These are phyloP conservation scores for Perca flavescens DNA, from an alignment of 2,113 vertebrate species.

Conservation along the genomic window DNA sequence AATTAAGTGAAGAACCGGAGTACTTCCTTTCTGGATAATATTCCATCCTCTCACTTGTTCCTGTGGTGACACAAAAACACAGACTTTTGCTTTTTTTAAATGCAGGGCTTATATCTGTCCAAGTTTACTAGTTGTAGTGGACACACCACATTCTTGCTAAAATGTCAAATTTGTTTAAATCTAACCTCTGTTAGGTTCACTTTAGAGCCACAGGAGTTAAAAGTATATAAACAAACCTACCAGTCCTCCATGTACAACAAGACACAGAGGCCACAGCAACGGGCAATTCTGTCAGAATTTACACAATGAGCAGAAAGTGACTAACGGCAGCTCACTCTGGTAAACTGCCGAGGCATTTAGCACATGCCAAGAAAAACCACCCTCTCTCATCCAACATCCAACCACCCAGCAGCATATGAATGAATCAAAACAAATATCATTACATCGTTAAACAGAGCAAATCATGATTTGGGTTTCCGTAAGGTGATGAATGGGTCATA, in stretches of 20 bases:
- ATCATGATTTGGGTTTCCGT: constrained; percentile 31
- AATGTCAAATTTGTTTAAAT: too few species aligned
- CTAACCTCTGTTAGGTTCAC: too few species aligned
- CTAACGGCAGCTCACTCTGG: constrained; percentile 36
- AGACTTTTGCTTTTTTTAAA: too few species aligned
- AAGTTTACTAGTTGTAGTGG: too few species aligned
- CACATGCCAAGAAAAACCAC: constrained; percentile 48
- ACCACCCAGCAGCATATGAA: constrained; percentile 31
- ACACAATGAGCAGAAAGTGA: constrained; percentile 46
- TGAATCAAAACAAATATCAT: constrained; percentile 49
- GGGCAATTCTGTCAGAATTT: constrained; percentile 58
- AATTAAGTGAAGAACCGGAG: too few species aligned
- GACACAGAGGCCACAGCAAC: constrained; percentile 24
- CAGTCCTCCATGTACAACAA: constrained; percentile 4
- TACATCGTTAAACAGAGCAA: constrained; percentile 9
- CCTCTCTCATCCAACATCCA: constrained; percentile 1
- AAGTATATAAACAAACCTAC: not conserved
- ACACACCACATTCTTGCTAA: too few species aligned
- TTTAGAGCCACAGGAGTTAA: not conserved
- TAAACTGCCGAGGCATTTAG: constrained; percentile 36
- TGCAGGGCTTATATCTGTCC: too few species aligned
- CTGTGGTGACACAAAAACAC: too few species aligned
- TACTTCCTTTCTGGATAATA: too few species aligned
- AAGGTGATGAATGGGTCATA: constrained; percentile 20
- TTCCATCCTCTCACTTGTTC: too few species aligned